A percentile compares a stretch with the other conserved stretches of the same genome.
These are phyloP conservation scores for Taenioides sp. DNA, from an alignment of 2,797 vertebrate species.

Conservation along the genomic window DNA sequence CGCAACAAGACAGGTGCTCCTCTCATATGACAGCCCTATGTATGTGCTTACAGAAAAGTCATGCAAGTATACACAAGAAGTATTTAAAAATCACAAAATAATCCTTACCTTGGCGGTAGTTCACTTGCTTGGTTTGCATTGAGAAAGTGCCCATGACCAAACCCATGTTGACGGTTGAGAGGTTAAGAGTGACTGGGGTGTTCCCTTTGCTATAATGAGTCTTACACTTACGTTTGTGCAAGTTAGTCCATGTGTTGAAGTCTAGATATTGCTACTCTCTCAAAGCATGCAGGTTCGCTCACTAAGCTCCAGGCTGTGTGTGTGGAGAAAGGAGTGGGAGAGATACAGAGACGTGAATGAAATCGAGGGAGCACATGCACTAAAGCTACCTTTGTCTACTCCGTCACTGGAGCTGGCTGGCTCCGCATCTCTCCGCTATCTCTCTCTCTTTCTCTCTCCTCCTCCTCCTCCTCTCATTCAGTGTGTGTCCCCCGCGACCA, in stretches of 20 bases:
- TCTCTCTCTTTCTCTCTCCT: slow-evolving; percentile 20
- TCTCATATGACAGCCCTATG: slow-evolving; percentile 22
- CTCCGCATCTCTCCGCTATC: slow-evolving; percentile 53
- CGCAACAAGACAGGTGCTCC: slow-evolving; percentile 30
- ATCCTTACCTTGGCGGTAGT: slow-evolving; percentile 77
- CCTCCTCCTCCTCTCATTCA: slow-evolving; percentile 17
- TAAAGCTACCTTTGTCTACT: slow-evolving; percentile 69
- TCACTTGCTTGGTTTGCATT: slow-evolving; percentile 75
- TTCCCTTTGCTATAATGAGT: slow-evolving; percentile 33
- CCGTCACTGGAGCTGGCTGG: slow-evolving; percentile 61
- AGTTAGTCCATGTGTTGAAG: slow-evolving; percentile 64
- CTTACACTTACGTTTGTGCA: slow-evolving; percentile 24
- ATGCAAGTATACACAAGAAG: slow-evolving; percentile 7
- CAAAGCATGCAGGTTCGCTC: slow-evolving; percentile 46
- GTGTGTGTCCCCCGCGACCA: slow-evolving; percentile 40
- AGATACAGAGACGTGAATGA: slow-evolving; percentile 50
- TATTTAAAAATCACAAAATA: no score
- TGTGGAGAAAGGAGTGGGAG: slow-evolving; percentile 24
- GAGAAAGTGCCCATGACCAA: slow-evolving; percentile 80
- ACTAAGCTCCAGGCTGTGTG: slow-evolving; percentile 57
- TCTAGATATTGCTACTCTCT: slow-evolving; percentile 63
- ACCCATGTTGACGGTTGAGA: slow-evolving; percentile 74
- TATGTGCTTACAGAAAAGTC: slow-evolving; percentile 12
- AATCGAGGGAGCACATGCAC: slow-evolving; percentile 55
- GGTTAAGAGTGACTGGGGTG: slow-evolving; percentile 17